Evolutionary conservation across 2,113 vertebrate genomes (phyloP).

Genomic region (Aspidoscelis tigris): DNA sequence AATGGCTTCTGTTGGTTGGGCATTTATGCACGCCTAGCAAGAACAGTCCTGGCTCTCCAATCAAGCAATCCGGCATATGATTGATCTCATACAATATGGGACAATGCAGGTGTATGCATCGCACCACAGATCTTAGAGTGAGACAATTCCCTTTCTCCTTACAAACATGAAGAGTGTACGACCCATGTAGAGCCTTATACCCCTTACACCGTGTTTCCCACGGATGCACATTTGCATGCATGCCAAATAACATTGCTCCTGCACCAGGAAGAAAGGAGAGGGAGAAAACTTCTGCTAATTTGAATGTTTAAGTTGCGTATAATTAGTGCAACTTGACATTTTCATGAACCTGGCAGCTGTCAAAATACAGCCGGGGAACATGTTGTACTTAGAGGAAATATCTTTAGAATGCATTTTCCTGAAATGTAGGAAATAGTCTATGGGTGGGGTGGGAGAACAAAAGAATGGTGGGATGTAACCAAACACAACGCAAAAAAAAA

Average conservation of each 20-base stretch:
- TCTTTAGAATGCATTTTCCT: slow-evolving; percentile 4
- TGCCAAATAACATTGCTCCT: neutral
- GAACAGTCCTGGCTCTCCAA: no score
- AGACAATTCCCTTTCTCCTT: no score
- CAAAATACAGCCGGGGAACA: slow-evolving; percentile 23
- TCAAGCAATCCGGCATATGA: no score
- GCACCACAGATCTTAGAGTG: no score
- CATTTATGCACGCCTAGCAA: no score
- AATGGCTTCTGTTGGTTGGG: no score
- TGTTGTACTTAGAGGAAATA: slow-evolving; percentile 11
- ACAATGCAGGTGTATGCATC: no score
- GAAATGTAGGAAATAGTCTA: neutral
- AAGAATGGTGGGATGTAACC: neutral
- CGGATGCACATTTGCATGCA: no score
- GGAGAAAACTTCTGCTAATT: neutral
- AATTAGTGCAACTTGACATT: slow-evolving; percentile 10
- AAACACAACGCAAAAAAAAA: neutral
- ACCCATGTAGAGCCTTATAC: no score
- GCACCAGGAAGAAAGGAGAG: neutral
- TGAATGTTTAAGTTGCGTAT: slow-evolving; percentile 8
- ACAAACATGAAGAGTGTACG: no score
- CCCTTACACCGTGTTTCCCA: no score
- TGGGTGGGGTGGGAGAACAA: neutral
- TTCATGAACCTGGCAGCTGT: slow-evolving; percentile 19
- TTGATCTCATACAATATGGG: no score